Evolutionary conservation across 1,140 invertebrate species (phyloP), one percentile per base, ranked within the genome.

Genomic region (Gryon sp.): DNA sequence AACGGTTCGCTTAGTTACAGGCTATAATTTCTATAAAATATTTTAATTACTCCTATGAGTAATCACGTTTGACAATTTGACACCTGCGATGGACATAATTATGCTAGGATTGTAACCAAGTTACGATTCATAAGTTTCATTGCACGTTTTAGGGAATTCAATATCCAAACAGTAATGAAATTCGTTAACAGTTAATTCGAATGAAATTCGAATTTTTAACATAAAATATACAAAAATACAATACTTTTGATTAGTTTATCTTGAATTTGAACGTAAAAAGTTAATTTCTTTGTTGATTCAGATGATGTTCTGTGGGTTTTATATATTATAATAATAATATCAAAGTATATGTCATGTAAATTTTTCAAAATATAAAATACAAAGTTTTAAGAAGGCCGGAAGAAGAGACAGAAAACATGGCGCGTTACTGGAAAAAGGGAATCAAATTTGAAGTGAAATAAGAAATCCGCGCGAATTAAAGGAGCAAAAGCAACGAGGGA

Each of bases 11-110:
- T 53, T 22, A 16, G 11, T 52, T 46, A 46, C 45, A 8, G 36
- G 9, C 36, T 60, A 75, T 75, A 53, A 75, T 75, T 75, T 66
- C 22, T 50, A 68, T 66, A 38, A 60, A 75, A 28, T 53, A 66
- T 60, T 75, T 75, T 66, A 30, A 66, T 53, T 32, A 18, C 4
- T 8, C 62, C 41, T 62, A 75, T 75, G 72, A 75, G 60, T 60
- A 52, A 60, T 30, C 5, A 34, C 12, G 15, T 0, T 16, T 60
- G 66, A 53, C 57, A 72, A 45, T 46, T 18, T 66, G 55, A 75
- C 45, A 53, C 30, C n/a, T 0, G 11, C 70, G 53, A 46, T 75
- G 43, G 72, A 66, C 62, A 66, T 75, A 66, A 75, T 75, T 75
- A 57, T 36, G 16, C 7, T n/a, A 19, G 34, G 30, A 62, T 53